These are phyloP conservation scores for Drosophila percnosoma DNA, from an alignment of 2,888 invertebrate species.

Conservation along the genomic window DNA sequence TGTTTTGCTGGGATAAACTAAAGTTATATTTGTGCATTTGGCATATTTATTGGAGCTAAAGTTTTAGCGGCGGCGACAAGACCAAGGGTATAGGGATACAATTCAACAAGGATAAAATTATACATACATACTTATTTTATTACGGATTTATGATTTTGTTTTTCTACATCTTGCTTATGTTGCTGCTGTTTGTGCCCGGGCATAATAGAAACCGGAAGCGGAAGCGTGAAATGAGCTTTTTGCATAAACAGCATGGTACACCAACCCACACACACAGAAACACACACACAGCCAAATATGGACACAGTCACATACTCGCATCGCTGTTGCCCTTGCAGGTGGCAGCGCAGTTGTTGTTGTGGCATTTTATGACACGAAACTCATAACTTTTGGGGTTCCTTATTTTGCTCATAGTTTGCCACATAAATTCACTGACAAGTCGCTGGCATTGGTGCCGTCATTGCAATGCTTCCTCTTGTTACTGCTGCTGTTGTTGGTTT, in stretches of 20 bases:
- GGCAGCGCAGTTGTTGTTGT: slow-evolving; percentile 59
- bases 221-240: slow-evolving; percentile 80
- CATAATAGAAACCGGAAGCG: slow-evolving; percentile 76
- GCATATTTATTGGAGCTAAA: slow-evolving; percentile 59
- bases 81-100: slow-evolving; percentile 48
- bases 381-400: slow-evolving; percentile 76
- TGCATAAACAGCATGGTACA: slow-evolving; percentile 71
- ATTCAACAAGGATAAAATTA: slow-evolving; percentile 63
- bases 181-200: slow-evolving; percentile 28
- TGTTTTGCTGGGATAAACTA: slow-evolving; percentile 52
- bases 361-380: slow-evolving; percentile 71
- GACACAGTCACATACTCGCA: slow-evolving; percentile 8
- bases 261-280: slow-evolving; percentile 18
- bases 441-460: slow-evolving; percentile 56
- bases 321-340: slow-evolving; percentile 60
- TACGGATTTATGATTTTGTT: slow-evolving; percentile 81
- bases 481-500: slow-evolving; percentile 14
- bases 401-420: slow-evolving; percentile 78
- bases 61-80: slow-evolving; percentile 42
- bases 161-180: slow-evolving; percentile 47
- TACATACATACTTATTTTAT: slow-evolving; percentile 76
- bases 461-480: slow-evolving; percentile 34
- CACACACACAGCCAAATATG: not conserved
- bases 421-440: slow-evolving; percentile 72
- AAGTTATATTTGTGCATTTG: slow-evolving; percentile 68